Base-by-base conservation (phyloP, 2,797 vertebrate genomes). In the Crocidura indochinensis region DNA sequence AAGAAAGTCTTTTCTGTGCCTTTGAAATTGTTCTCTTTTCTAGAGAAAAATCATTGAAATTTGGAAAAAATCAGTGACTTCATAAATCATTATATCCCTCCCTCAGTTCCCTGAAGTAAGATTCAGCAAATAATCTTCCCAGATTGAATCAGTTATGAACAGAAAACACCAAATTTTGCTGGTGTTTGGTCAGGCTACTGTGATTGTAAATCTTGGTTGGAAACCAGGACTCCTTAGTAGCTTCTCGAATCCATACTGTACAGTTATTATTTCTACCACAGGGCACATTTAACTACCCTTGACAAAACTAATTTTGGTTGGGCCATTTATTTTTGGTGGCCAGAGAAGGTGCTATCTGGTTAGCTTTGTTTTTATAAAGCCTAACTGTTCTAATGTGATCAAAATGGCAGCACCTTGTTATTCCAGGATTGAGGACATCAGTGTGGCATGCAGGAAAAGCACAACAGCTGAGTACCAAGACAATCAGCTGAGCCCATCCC, bases 291-390 rank as follows among this genome's bases (percentile, higher is more conserved):
- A 22, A 46, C 73, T 2, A 47, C 68, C 84, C 83, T 85, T 81
- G 53, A 87, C 49, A 7, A 77, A 15, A 11, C 75, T 84, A 82
- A 84, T 96, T 84, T 80, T 81, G 75, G 68, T 71, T 7, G 27
- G 47, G 19, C 74, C 17, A 3, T 62, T 80, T 95, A 88, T 87
- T 94, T 93, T 81, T 73, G 88, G 93, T 90, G 64, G 38, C 69
- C 65, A 77, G 90, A 46, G 90, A 78, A 79, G 83, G 75, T 87
- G 87, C 81, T 92, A 62, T 38, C 85, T 93, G 72, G 88, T 94
- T 92, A 84, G 81, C 24, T 96, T 92, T 76, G 75, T 67, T 95
- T 95, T 93, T 82, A 84, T 90, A 67, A 76, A 88, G 89, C 84
- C 56, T 29, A 0, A 65, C 49, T 29, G 65, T 69, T 86, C n/a